phyloP scores from a whole-genome alignment of 2,797 vertebrate species.

The Mormyrops boulengeri region DNA sequence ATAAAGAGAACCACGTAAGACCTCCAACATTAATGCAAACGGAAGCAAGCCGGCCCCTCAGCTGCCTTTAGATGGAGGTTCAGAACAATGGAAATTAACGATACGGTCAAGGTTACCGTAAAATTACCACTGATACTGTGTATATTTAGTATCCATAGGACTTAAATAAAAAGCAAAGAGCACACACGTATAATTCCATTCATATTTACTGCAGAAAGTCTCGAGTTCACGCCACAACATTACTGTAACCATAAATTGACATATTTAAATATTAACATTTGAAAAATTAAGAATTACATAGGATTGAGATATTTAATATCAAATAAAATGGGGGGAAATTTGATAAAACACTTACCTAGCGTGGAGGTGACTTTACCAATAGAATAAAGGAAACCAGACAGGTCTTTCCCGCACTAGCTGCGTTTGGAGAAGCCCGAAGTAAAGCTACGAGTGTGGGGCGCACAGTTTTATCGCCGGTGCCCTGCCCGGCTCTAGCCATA shows the following conservation, averaged over 20 bases:
- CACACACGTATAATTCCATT: not conserved
- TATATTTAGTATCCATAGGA: not conserved
- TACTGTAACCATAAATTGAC: not conserved
- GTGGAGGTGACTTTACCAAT: not conserved
- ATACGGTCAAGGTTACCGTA: not conserved
- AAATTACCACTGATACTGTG: not conserved
- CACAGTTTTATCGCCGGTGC: constrained; percentile 65
- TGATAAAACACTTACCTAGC: not conserved
- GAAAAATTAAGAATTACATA: not conserved
- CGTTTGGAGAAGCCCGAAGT: constrained; percentile 24
- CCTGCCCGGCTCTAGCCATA: constrained; percentile 79
- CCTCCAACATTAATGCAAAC: not conserved
- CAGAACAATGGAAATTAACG: not conserved
- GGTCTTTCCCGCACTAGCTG: constrained; percentile 22
- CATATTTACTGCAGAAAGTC: not conserved
- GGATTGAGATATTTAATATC: not conserved
- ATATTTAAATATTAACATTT: not conserved
- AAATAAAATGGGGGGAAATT: not conserved
- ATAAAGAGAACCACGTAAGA: not conserved
- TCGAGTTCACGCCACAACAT: not conserved
- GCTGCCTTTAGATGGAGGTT: not conserved
- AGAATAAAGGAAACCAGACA: not conserved
- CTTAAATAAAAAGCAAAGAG: not conserved
- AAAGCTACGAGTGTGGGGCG: constrained; percentile 2
- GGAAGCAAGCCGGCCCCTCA: not conserved